Conservation (phyloP, 2,888 invertebrate species). For the Phortica okadai region DNA sequence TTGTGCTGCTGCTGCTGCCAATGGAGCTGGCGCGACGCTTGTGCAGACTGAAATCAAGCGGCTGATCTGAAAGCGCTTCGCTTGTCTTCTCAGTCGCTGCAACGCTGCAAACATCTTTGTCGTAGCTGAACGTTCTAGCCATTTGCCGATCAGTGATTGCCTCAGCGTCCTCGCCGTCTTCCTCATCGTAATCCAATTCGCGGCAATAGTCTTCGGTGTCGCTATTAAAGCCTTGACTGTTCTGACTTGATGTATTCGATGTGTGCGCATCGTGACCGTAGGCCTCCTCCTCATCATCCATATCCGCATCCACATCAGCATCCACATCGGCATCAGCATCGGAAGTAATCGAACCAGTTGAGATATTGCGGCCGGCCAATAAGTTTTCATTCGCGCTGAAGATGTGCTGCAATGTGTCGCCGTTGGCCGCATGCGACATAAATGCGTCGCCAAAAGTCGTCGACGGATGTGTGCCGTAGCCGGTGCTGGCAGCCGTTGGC, state of each 20-base stretch:
- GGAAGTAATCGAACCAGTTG: conserved; percentile 40
- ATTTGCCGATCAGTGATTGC: conserved; percentile 38
- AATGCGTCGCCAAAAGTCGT: conserved; percentile 63
- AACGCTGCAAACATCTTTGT: conserved; percentile 38
- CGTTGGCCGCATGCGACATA: conserved; percentile 40
- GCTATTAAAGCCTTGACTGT: conserved; percentile 69
- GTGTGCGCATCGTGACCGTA: conserved; percentile 62
- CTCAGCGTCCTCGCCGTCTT: conserved; percentile 56
- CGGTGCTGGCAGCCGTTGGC: conserved; percentile 51
- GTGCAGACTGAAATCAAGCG: conserved; percentile 73
- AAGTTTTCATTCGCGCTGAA: conserved; percentile 56
- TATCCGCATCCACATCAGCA: conserved; percentile 64
- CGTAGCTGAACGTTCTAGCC: conserved; percentile 42
- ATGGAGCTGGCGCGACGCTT: conserved; percentile 56
- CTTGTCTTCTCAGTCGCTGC: neutral
- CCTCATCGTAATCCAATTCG: conserved; percentile 54
- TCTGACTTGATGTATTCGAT: conserved; percentile 62
- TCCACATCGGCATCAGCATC: conserved; percentile 62
- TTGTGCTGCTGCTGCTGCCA: conserved; percentile 9
- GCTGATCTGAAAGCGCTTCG: conserved; percentile 65
- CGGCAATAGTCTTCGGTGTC: conserved; percentile 65
- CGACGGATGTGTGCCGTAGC: conserved; percentile 53
- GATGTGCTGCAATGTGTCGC: conserved; percentile 54
- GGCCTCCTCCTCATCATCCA: conserved; percentile 64
- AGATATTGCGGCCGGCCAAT: conserved; percentile 43